Evolutionary conservation across 2,113 vertebrate genomes (phyloP), one percentile per base, ranked within the genome.

Genomic region (Proteles cristata): DNA sequence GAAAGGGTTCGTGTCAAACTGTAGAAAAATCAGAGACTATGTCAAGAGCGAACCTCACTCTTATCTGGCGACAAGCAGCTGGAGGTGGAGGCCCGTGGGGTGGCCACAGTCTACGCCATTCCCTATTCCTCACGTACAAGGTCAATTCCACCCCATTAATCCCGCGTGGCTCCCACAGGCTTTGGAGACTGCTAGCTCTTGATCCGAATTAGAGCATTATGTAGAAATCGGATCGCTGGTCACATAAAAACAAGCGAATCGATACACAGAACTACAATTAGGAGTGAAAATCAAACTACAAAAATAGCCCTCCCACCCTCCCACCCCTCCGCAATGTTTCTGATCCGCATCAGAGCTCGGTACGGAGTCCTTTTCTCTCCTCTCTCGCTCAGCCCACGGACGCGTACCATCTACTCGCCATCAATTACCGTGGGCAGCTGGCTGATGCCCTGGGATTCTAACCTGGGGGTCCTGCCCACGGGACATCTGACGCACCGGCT

Each of bases 171-270:
- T 73, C 94, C 53, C 21, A 53, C 0, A 76, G 33, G 39, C 31
- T 33, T 69, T 19, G 12, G 58, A 68, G 21, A 53, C n/a, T 58
- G 50, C 71, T 94, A 89, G 50, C 8, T 50, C 43, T 90, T 66
- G 58, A 92, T 93, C 53, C 79, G 25, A 90, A 79, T 71, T n/a
- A 88, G 17, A 68, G 66, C 50, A 71, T 85, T 43, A 87, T 48
- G 25, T 81, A 96, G 71, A 94, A 76, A 45, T 81, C 86, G 33
- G 81, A 33, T 11, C 73, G 95, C 58, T 53, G 48, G 39, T 69
- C 96, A 89, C 88, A 95, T 61, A 80, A 90, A 96, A 88, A 85
- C 61, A 66, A 91, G 28, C 66, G n/a, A 55, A 80, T 87, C 26
- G 87, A 83, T 35, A 96, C 43, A 84, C 55, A 94, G 69, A 88